These are phyloP conservation scores for Apteryx owenii DNA, from an alignment of 2,113 vertebrate species.

Conservation along the genomic window DNA sequence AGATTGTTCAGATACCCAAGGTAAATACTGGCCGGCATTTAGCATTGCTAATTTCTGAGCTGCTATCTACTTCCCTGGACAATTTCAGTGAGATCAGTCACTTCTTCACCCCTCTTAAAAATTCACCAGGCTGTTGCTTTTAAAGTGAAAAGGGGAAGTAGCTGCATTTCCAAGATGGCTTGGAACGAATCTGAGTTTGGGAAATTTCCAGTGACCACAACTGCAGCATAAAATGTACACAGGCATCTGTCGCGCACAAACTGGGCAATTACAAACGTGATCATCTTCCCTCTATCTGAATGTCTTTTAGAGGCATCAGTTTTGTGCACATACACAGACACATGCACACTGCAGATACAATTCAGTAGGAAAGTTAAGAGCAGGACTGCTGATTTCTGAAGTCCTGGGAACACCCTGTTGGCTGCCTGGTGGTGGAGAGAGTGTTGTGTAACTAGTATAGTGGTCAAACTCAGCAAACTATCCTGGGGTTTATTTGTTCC, in stretches of 20 bases:
- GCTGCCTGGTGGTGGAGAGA: neutral
- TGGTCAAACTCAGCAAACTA: neutral
- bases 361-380: neutral
- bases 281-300: neutral
- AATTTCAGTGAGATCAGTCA: neutral
- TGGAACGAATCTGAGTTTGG: neutral
- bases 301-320: neutral
- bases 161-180: neutral
- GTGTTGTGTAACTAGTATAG: neutral
- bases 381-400: neutral
- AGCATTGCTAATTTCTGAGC: neutral
- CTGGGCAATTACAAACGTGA: neutral
- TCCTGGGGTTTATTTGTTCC: neutral
- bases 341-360: neutral
- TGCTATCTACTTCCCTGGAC: conserved; percentile 3
- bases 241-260: neutral
- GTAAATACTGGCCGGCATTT: neutral
- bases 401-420: neutral
- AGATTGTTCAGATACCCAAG: neutral
- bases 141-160: neutral
- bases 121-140: neutral
- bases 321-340: neutral
- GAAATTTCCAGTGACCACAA: neutral
- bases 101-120: neutral
- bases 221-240: neutral